Evolutionary conservation across 2,113 vertebrate species (phyloP).

Genomic region (Eupsittula cactorum): DNA sequence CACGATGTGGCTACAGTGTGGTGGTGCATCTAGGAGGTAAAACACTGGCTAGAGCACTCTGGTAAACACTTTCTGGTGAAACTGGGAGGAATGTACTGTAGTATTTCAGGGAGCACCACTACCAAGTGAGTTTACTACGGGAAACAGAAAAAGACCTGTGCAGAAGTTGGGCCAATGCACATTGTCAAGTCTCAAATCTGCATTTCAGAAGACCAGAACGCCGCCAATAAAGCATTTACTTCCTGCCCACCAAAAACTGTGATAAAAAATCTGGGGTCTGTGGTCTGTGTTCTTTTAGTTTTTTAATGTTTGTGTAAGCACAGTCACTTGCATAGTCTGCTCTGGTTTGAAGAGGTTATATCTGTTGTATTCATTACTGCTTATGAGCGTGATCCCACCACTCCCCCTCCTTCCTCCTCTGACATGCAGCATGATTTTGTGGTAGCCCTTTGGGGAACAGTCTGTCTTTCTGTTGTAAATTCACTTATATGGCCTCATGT

Average conservation of each 20-base stretch:
- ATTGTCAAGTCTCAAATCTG: background rate
- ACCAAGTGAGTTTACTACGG: background rate
- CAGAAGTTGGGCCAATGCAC: background rate
- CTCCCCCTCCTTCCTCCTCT: background rate
- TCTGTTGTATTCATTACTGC: background rate
- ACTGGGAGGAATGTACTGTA: background rate
- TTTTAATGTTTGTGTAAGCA: background rate
- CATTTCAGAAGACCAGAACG: background rate
- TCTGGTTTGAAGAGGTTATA: background rate
- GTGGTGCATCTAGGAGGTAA: background rate
- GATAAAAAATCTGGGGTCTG: background rate
- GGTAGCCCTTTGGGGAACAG: background rate
- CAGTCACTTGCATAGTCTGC: background rate
- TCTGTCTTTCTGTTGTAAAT: slow-evolving; percentile 19
- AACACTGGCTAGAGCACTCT: background rate
- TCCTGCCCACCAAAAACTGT: background rate
- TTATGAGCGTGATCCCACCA: background rate
- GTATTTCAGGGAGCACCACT: background rate
- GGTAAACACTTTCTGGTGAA: background rate
- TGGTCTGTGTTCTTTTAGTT: background rate
- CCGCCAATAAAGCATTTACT: background rate
- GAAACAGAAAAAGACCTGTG: background rate
- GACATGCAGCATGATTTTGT: background rate
- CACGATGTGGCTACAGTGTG: background rate
- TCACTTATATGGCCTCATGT: background rate